These are phyloP conservation scores for Pocillopora meandrina DNA, from an alignment of 92 coral and sea anemone species.

Conservation along the genomic window DNA sequence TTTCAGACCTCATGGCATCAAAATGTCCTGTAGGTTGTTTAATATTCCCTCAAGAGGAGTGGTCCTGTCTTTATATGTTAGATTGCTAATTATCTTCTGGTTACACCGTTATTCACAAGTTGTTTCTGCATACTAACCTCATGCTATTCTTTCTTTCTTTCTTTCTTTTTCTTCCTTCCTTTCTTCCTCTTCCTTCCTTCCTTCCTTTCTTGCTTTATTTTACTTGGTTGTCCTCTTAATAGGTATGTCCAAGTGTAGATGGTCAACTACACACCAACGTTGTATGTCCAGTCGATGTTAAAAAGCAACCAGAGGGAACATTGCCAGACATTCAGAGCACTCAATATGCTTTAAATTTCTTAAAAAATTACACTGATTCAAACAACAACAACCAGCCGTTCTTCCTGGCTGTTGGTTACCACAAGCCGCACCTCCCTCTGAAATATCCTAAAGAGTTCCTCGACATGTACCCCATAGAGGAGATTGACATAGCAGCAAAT, in stretches of 20 bases:
- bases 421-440: conserved; percentile 92
- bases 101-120: too few relatives aligned
- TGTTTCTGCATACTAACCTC: neutral
- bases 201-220: neutral
- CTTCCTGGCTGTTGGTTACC: conserved; percentile 84
- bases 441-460: conserved; percentile 78
- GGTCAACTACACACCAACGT: conserved; percentile 73
- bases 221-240: neutral
- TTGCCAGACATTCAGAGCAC: conserved; percentile 88
- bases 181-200: too few relatives aligned
- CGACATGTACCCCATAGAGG: conserved; percentile 72
- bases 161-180: too few relatives aligned
- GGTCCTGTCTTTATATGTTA: too few relatives aligned
- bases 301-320: conserved; percentile 77
- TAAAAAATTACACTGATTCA: conserved; percentile 48
- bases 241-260: conserved; percentile 80
- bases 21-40: too few relatives aligned
- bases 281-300: conserved; percentile 80
- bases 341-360: conserved; percentile 61
- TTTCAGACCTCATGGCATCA: too few relatives aligned
- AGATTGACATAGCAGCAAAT: conserved; percentile 63
- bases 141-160: too few relatives aligned
- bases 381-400: conserved; percentile 54
- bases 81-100: too few relatives aligned
- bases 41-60: too few relatives aligned